phyloP scores from a whole-genome alignment of 2,113 vertebrate species.

The Murina feae region DNA sequence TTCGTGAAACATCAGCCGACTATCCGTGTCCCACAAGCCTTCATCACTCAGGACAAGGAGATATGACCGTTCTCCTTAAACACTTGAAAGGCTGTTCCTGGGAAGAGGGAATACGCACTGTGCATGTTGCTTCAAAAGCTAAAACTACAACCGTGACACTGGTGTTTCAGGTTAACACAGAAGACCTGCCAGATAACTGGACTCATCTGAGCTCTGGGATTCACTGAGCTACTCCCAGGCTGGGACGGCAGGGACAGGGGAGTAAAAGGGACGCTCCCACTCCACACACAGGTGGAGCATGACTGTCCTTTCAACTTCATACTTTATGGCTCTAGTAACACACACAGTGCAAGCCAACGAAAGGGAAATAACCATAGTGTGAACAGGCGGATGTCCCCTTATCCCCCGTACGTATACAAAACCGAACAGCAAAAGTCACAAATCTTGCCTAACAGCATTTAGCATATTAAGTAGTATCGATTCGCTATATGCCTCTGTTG shows the following conservation, averaged over 20 bases:
- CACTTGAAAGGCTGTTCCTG: neutral
- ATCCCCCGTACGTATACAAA: neutral
- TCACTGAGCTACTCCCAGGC: neutral
- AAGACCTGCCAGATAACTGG: neutral
- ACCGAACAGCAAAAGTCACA: neutral
- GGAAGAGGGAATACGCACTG: neutral
- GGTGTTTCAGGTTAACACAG: neutral
- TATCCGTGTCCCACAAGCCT: neutral
- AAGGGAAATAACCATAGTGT: neutral
- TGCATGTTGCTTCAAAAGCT: neutral
- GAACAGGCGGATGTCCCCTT: accelerated
- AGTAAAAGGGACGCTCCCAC: neutral
- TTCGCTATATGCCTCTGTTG: neutral
- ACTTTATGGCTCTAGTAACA: neutral
- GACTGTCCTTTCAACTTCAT: neutral
- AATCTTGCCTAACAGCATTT: neutral
- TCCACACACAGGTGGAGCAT: accelerated
- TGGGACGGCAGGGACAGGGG: neutral
- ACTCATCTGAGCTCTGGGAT: neutral
- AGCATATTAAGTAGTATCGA: neutral
- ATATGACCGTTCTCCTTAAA: neutral
- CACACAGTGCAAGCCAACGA: neutral
- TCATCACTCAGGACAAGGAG: neutral
- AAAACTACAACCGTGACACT: neutral
- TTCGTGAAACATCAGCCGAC: neutral